phyloP scores from a whole-genome alignment of 2,113 vertebrate species.

The Oncorhynchus gorbuscha region DNA sequence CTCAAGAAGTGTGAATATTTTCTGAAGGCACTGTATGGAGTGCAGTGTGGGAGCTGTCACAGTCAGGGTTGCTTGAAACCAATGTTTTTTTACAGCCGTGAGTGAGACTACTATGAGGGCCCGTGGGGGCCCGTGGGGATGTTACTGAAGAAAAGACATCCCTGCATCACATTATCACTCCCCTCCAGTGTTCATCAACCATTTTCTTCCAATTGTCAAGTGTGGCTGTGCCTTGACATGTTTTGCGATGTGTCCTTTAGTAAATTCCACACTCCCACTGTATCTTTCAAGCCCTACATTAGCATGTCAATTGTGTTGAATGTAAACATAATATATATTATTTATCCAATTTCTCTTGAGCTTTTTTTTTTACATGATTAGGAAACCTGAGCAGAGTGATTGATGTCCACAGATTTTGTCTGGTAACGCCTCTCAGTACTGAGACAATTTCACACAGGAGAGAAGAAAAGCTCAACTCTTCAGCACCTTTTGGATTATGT shows the following conservation, averaged over 20 bases:
- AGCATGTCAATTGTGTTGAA: neutral
- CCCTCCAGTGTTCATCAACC: conserved; percentile 12
- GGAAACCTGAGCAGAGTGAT: neutral
- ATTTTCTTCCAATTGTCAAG: conserved; percentile 21
- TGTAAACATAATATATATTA: conserved; percentile 9
- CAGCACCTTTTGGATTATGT: conserved; percentile 24
- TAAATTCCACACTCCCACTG: neutral
- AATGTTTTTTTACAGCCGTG: conserved; percentile 21
- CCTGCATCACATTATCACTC: conserved; percentile 13
- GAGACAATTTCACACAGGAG: conserved; percentile 13
- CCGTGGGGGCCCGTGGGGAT: conserved; percentile 18
- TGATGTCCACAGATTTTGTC: conserved; percentile 5
- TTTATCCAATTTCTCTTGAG: conserved; percentile 9
- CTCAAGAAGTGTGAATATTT: no score
- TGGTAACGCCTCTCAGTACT: neutral
- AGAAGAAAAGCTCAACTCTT: conserved; percentile 28
- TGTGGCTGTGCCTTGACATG: neutral
- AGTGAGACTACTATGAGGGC: conserved; percentile 25
- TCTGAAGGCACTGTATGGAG: conserved; percentile 4
- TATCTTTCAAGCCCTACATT: neutral
- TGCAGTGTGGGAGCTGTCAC: conserved; percentile 20
- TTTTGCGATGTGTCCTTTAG: neutral
- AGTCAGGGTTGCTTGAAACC: conserved; percentile 13
- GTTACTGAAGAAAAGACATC: neutral
- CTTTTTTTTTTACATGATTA: neutral